These are phyloP conservation scores for Spilogale gracilis DNA, from an alignment of 2,113 vertebrate genomes.

Conservation along the genomic window DNA sequence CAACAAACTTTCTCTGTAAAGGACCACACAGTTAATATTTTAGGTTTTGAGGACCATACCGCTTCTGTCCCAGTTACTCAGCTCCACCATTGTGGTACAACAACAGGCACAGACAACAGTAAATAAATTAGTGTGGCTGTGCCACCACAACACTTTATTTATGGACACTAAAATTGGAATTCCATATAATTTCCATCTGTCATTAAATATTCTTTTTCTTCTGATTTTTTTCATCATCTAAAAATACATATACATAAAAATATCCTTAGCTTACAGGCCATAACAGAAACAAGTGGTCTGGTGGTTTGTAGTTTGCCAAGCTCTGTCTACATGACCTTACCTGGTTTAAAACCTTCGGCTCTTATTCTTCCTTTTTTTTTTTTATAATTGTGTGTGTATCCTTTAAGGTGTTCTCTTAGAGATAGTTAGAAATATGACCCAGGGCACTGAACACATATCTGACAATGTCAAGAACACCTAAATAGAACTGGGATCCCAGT, in stretches of 20 bases:
- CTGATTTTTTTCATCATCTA: neutral
- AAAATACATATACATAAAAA: neutral
- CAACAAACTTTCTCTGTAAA: conserved; percentile 20
- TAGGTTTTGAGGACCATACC: neutral
- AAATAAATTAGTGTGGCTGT: neutral
- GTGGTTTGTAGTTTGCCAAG: neutral
- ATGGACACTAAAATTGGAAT: conserved; percentile 8
- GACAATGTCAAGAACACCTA: neutral
- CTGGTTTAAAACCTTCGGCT: conserved; percentile 1
- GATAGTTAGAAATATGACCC: neutral
- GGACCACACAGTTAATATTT: neutral
- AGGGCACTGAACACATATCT: neutral
- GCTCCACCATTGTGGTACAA: neutral
- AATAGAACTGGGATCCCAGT: neutral
- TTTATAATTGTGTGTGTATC: neutral
- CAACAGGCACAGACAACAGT: neutral
- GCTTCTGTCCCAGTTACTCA: neutral
- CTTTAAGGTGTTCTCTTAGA: conserved; percentile 21
- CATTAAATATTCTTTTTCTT: neutral
- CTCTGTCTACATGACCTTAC: neutral
- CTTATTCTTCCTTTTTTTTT: neutral
- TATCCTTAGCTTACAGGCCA: neutral
- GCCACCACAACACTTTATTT: neutral
- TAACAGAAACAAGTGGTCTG: neutral
- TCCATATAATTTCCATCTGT: conserved; percentile 1